These are phyloP conservation scores for Sebastes fasciatus DNA, from an alignment of 2,113 vertebrate genomes.

Conservation along the genomic window DNA sequence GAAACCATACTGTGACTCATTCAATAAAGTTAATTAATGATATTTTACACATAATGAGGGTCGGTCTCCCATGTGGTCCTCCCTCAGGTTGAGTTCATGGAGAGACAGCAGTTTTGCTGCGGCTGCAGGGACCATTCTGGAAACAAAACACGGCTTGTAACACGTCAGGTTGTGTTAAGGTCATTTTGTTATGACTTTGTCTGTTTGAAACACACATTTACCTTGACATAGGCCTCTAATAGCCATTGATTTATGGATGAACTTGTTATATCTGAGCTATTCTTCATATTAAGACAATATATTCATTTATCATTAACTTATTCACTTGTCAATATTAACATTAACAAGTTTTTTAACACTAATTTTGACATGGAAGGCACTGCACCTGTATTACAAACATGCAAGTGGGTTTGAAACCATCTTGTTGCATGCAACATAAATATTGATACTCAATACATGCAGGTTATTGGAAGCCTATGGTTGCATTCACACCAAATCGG, in stretches of 20 bases:
- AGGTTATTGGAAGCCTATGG: background rate
- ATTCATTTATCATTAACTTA: background rate
- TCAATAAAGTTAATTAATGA: conserved; percentile 81
- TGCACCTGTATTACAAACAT: background rate
- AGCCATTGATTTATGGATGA: background rate
- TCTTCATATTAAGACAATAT: background rate
- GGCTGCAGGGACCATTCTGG: conserved; percentile 56
- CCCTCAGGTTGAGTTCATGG: conserved; percentile 59
- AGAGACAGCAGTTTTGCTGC: conserved; percentile 61
- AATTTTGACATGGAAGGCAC: background rate
- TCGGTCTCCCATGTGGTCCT: conserved; percentile 56
- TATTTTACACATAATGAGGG: conserved; percentile 76
- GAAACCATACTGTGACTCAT: conserved; percentile 69
- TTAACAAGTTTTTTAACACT: background rate
- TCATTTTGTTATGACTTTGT: conserved; percentile 56
- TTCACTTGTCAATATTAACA: background rate
- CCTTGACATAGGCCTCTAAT: background rate
- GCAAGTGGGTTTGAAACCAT: background rate
- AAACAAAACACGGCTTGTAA: conserved; percentile 50
- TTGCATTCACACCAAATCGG: no score
- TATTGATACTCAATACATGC: background rate
- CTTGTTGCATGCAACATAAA: background rate
- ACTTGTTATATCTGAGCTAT: background rate
- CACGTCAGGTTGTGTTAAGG: conserved; percentile 48
- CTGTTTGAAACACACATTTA: conserved; percentile 10